Conservation (phyloP, 2,888 invertebrate genomes). For the Anagyrus pseudococci region DNA sequence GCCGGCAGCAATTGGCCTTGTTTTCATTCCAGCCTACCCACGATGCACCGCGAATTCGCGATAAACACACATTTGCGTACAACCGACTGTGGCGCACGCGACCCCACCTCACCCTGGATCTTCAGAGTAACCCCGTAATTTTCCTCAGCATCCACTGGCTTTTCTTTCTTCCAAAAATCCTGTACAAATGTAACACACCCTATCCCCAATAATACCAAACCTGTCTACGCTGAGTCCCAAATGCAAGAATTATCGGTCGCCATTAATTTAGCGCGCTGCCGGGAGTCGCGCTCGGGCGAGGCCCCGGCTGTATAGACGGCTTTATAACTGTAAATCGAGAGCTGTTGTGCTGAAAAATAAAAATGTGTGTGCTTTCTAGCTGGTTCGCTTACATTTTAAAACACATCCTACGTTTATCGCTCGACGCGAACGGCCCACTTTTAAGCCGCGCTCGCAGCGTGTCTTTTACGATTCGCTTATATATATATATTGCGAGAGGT, state of each 20-base stretch:
- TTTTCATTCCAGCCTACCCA: too few relatives aligned
- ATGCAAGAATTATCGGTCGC: neutral
- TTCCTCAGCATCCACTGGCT: too few relatives aligned
- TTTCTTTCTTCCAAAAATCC: neutral
- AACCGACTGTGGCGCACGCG: too few relatives aligned
- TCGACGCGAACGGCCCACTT: slow-evolving; percentile 15
- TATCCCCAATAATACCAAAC: neutral
- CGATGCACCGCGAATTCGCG: too few relatives aligned
- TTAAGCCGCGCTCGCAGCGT: too few relatives aligned
- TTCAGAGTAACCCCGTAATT: too few relatives aligned
- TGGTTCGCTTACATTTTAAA: slow-evolving; percentile 36
- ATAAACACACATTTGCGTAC: too few relatives aligned
- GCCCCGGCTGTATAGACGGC: neutral
- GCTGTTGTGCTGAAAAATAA: slow-evolving; percentile 17
- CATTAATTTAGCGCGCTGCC: slow-evolving; percentile 1
- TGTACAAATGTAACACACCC: neutral
- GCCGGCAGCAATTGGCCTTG: too few relatives aligned
- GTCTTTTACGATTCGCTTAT: slow-evolving; percentile 32
- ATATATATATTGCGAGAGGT: slow-evolving; percentile 8
- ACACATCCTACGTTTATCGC: slow-evolving; percentile 32
- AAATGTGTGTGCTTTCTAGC: slow-evolving; percentile 29
- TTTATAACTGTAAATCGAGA: slow-evolving; percentile 1
- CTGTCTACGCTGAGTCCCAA: too few relatives aligned
- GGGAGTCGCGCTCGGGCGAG: neutral
- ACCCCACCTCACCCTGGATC: too few relatives aligned